These are phyloP conservation scores for Aphyosemion australe DNA, from an alignment of 2,113 vertebrate species.

Conservation along the genomic window DNA sequence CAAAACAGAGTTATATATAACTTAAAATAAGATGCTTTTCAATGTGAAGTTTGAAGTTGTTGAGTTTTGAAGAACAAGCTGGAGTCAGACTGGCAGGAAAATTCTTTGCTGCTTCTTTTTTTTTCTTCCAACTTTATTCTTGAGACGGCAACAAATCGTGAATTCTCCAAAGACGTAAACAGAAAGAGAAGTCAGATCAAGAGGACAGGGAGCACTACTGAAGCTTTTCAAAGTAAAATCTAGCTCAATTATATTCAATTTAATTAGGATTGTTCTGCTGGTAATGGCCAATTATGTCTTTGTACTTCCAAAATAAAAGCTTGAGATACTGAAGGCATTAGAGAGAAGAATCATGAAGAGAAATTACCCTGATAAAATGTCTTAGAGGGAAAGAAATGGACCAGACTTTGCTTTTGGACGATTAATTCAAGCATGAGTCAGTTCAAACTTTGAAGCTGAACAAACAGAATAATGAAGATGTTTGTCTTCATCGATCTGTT, in stretches of 20 bases:
- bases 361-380: neutral
- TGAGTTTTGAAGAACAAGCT: conserved; percentile 38
- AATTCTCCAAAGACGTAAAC: conserved; percentile 15
- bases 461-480: neutral
- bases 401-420: neutral
- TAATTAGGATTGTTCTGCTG: conserved; percentile 8
- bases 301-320: conserved; percentile 7
- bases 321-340: neutral
- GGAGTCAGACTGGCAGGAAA: conserved; percentile 32
- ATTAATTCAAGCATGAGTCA: neutral
- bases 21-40: conserved; percentile 24
- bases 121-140: conserved; percentile 31
- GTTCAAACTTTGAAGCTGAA: neutral
- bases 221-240: conserved; percentile 16
- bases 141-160: conserved; percentile 25
- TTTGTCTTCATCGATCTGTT: neutral
- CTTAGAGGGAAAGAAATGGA: neutral
- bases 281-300: neutral
- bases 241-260: conserved; percentile 18
- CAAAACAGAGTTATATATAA: conserved; percentile 21
- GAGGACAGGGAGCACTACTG: conserved; percentile 16
- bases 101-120: conserved; percentile 20
- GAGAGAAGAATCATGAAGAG: conserved; percentile 2
- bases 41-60: conserved; percentile 35
- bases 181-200: conserved; percentile 32